A percentile compares a stretch with the other conserved stretches of the same genome.
Evolutionary conservation across 2,113 vertebrate species (phyloP).

Genomic region (Lampris megalopsis): DNA sequence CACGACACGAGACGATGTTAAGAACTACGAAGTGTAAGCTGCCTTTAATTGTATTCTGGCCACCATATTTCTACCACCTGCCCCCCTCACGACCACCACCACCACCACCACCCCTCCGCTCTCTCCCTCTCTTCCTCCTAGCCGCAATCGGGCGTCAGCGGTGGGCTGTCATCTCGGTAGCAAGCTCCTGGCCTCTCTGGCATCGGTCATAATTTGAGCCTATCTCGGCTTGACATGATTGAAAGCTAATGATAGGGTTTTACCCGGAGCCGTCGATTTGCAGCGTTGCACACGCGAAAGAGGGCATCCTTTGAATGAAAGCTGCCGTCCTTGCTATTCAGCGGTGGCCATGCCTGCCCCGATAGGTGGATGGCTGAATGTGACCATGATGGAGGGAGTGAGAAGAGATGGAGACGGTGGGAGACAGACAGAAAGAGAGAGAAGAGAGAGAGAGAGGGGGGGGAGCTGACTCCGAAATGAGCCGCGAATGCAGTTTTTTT

Average conservation of each 20-base stretch:
- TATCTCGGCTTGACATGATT: background rate
- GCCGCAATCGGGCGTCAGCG: constrained; percentile 12
- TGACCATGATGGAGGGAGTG: constrained; percentile 2
- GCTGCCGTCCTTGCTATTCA: background rate
- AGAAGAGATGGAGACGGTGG: background rate
- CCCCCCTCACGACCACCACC: background rate
- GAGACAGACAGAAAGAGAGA: background rate
- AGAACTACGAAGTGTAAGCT: constrained; percentile 76
- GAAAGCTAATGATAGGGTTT: too few relatives aligned
- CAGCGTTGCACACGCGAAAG: too few relatives aligned
- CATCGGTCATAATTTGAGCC: constrained; percentile 2
- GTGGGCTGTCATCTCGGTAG: background rate
- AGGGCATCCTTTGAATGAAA: background rate
- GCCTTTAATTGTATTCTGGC: background rate
- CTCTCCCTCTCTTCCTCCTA: constrained; percentile 4
- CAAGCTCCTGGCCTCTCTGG: background rate
- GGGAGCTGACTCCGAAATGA: constrained; percentile 21
- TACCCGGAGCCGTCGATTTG: too few relatives aligned
- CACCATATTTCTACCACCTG: background rate
- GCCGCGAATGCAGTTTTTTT: constrained; percentile 31
- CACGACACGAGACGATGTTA: too few relatives aligned
- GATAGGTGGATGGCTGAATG: constrained; percentile 18
- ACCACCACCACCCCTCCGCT: constrained; percentile 25
- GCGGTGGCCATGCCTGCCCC: constrained; percentile 22
- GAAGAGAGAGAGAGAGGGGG: background rate